Conservation (phyloP, 1,140 invertebrate genomes). For the Drosophila repleta region DNA sequence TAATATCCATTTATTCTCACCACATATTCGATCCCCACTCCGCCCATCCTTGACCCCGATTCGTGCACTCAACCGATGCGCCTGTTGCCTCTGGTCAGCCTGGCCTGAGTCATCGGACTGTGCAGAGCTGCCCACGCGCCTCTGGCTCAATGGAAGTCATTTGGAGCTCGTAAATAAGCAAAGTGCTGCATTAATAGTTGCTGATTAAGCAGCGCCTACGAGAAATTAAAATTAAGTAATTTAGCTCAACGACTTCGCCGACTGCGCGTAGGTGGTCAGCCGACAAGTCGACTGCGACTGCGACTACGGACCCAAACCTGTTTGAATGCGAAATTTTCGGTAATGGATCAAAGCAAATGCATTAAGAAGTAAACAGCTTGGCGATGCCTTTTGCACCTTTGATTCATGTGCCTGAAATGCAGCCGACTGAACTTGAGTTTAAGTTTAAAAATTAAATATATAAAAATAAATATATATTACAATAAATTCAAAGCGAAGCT, state of each 20-base stretch:
- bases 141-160: constrained; percentile 65
- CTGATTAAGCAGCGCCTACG: constrained; percentile 75
- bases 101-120: constrained; percentile 11
- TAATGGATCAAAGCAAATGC: too few relatives aligned
- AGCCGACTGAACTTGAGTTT: too few relatives aligned
- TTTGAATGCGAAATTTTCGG: background rate
- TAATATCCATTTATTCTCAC: background rate
- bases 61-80: background rate
- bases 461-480: too few relatives aligned
- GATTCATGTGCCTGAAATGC: too few relatives aligned
- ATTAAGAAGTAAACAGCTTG: too few relatives aligned
- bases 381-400: too few relatives aligned
- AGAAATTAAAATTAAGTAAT: constrained; percentile 76
- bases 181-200: constrained; percentile 73
- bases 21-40: background rate
- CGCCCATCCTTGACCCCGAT: background rate
- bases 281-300: background rate
- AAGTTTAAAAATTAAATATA: too few relatives aligned
- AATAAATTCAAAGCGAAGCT: too few relatives aligned
- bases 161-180: constrained; percentile 72
- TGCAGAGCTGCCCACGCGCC: constrained; percentile 39
- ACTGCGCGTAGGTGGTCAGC: constrained; percentile 6
- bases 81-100: background rate
- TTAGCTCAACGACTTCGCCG: constrained; percentile 27
- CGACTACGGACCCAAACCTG: constrained; percentile 6